These are phyloP conservation scores for Tricholauxania praeusta DNA, from an alignment of 2,888 invertebrate species.

Conservation along the genomic window DNA sequence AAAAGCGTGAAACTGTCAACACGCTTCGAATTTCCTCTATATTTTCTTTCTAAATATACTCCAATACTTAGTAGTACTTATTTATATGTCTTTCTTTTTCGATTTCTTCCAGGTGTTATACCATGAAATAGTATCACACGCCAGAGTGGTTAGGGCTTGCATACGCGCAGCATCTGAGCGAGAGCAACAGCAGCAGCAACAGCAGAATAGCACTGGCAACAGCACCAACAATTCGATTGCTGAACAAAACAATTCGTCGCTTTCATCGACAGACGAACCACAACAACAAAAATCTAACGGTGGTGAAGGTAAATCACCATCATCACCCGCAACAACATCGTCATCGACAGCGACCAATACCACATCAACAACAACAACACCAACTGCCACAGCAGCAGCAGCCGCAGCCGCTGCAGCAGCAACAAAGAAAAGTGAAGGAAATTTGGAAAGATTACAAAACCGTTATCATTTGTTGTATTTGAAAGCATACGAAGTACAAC, in stretches of 20 bases:
- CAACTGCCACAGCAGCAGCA: conserved; percentile 41
- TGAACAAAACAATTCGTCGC: conserved; percentile 54
- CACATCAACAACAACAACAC: conserved; percentile 34
- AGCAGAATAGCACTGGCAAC: conserved; percentile 48
- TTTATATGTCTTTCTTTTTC: conserved; percentile 25
- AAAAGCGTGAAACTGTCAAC: no score
- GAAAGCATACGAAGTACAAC: conserved; percentile 92
- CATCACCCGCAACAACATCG: conserved; percentile 48
- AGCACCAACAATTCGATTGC: conserved; percentile 58
- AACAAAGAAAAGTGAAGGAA: conserved; percentile 62
- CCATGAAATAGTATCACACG: conserved; percentile 92
- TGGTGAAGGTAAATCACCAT: conserved; percentile 45
- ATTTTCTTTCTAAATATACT: no score
- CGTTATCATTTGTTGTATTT: conserved; percentile 93
- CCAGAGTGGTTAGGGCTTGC: conserved; percentile 85
- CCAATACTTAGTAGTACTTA: neutral
- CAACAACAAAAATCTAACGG: conserved; percentile 54
- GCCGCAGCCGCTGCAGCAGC: conserved; percentile 24
- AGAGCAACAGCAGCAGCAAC: conserved; percentile 54
- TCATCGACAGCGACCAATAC: conserved; percentile 23
- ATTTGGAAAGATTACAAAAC: conserved; percentile 77
- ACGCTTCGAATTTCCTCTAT: no score
- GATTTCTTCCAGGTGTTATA: conserved; percentile 82
- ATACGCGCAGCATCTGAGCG: conserved; percentile 77
- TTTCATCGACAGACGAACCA: conserved; percentile 55